These are phyloP conservation scores for Acanthosepion lycidas DNA, from an alignment of 2,888 invertebrate species.

Conservation along the genomic window DNA sequence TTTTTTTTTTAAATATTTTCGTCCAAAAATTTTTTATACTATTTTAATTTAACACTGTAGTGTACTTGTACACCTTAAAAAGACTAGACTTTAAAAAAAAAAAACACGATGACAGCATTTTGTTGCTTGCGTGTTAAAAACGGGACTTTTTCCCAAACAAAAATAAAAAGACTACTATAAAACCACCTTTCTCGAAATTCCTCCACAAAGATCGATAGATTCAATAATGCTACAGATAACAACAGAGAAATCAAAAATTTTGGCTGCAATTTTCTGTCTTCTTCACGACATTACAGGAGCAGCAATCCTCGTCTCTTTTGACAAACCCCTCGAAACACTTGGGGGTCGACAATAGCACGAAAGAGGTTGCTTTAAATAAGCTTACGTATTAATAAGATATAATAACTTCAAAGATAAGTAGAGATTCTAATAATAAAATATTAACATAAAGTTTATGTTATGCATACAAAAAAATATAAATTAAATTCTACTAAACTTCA, in stretches of 20 bases:
- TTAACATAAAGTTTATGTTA: background rate
- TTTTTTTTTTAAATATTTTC: no score
- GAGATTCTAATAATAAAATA: background rate
- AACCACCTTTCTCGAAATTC: background rate
- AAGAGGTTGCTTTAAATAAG: background rate
- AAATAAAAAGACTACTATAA: background rate
- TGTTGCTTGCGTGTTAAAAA: background rate
- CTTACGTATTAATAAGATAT: background rate
- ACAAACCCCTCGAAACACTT: background rate
- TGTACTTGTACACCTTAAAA: background rate
- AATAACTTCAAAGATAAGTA: background rate
- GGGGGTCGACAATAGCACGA: background rate
- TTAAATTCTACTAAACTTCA: background rate
- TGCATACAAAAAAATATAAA: background rate
- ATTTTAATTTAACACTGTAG: no score
- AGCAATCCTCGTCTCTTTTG: background rate
- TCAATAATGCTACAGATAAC: background rate
- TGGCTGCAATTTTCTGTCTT: background rate
- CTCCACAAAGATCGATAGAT: background rate
- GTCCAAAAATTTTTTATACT: no score
- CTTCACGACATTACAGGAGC: background rate
- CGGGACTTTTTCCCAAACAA: background rate
- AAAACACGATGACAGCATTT: background rate
- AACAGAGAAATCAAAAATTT: background rate
- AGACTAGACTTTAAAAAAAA: background rate